Base-by-base conservation (phyloP, 2,113 vertebrate species). In the Athene cunicularia region DNA sequence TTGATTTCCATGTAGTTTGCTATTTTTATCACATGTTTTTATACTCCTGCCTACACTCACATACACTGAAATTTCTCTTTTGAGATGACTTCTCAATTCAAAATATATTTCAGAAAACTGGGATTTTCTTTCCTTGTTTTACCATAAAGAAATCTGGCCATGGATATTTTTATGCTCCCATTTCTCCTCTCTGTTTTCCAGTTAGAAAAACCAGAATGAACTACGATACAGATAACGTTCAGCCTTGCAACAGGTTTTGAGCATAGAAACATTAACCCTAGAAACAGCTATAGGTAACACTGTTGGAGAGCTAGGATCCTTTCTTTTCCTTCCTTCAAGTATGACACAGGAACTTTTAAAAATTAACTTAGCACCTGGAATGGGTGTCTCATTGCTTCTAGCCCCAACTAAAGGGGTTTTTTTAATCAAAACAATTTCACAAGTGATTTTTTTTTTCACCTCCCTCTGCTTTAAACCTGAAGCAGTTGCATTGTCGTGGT, bases 11-110 rank as follows among this genome's bases (percentile, higher is more conserved):
- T 11, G 10, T 55, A 68, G 43, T 43, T 66, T 80, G 80, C 93
- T 97, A 95, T 96, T 96, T 96, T 96, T 94, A 93, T 77, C 68
- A n/a, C 50, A 35, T 28, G 1, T 79, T 91, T 94, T 96, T 85
- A 83, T 92, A 50, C 52, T 86, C 53, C 76, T 27, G 1, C 94
- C 95, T 93, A 95, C 94, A 81, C 60, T 77, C 80, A 77, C 20
- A 59, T 79, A 71, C n/a, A 90, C 79, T 81, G 56, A 90, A 94
- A 93, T 71, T 86, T 95, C 82, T 90, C 85, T 86, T 95, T 94
- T 60, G 84, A 74, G 83, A 92, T 86, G 86, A 93, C 64, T 93
- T 92, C 80, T 95, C n/a, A 80, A 67, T 87, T 95, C 73, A 97
- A 85, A 94, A 87, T 41, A 84, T 12, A 75, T 72, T 82, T n/a